Evolutionary conservation across 2,797 vertebrate species (phyloP).

Genomic region (Falco naumanni): DNA sequence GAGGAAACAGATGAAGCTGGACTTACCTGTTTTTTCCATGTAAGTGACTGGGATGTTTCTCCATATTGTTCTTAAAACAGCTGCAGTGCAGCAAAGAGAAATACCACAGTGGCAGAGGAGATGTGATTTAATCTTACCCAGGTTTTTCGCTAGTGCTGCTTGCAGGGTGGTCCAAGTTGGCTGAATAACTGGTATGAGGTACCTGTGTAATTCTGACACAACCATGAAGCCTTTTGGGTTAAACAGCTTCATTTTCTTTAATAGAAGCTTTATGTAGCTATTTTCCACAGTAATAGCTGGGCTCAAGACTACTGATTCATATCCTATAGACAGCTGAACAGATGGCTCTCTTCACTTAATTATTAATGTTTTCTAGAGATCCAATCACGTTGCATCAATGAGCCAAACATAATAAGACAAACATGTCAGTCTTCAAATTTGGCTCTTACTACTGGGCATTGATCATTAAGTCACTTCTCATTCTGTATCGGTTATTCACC

Average conservation of each 20-base stretch:
- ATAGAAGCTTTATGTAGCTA: not conserved
- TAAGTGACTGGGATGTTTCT: not conserved
- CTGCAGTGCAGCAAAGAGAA: not conserved
- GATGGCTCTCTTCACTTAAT: not conserved
- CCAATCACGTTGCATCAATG: not conserved
- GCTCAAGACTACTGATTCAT: not conserved
- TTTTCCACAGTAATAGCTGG: not conserved
- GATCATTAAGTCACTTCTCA: not conserved
- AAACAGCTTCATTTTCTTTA: not conserved
- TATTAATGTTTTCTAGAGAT: not conserved
- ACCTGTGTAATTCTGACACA: not conserved
- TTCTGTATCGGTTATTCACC: not conserved
- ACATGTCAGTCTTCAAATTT: not conserved
- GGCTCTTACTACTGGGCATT: not conserved
- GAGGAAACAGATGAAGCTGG: slow-evolving; percentile 17
- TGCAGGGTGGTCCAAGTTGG: not conserved
- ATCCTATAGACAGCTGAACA: not conserved
- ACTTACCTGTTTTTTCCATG: not conserved
- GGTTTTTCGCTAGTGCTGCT: not conserved
- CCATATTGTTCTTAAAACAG: not conserved
- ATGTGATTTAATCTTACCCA: fast-evolving
- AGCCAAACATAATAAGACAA: not conserved
- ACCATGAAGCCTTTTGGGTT: not conserved
- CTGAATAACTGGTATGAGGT: not conserved
- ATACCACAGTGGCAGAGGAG: not conserved